These are phyloP conservation scores for Setophaga kirtlandii DNA, from an alignment of 2,113 vertebrate genomes.

Conservation along the genomic window DNA sequence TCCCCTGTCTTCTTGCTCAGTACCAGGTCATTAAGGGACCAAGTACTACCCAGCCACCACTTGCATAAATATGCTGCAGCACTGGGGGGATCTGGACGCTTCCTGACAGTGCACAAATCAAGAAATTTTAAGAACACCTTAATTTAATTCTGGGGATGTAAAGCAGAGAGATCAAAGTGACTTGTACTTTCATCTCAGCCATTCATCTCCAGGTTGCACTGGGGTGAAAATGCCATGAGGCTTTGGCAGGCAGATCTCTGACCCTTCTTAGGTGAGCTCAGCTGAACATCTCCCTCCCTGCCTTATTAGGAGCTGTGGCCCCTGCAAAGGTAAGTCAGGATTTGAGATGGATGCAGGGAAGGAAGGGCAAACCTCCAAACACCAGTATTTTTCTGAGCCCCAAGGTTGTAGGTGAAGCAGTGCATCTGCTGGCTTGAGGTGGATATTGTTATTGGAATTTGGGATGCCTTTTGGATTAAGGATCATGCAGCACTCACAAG, in stretches of 20 bases:
- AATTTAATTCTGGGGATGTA: background rate
- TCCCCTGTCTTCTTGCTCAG: background rate
- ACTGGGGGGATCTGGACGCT: background rate
- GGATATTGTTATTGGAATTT: background rate
- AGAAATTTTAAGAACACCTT: background rate
- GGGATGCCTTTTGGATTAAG: constrained; percentile 38
- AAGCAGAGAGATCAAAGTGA: background rate
- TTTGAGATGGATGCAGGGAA: background rate
- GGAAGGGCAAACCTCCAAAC: background rate
- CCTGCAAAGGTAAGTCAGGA: background rate
- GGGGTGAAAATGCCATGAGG: background rate
- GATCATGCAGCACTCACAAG: background rate
- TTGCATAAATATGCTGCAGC: background rate
- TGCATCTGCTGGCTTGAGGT: background rate
- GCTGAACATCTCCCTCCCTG: background rate
- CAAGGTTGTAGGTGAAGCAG: background rate
- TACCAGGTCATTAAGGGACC: background rate
- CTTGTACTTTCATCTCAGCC: background rate
- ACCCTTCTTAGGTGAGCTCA: rapidly evolving
- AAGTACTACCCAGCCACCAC: background rate
- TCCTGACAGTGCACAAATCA: background rate
- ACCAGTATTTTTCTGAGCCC: background rate
- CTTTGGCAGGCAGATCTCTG: background rate
- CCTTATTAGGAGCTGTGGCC: background rate
- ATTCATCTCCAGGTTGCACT: background rate